Base-by-base conservation (phyloP, 1,140 invertebrate genomes). In the Camponotus pennsylvanicus region DNA sequence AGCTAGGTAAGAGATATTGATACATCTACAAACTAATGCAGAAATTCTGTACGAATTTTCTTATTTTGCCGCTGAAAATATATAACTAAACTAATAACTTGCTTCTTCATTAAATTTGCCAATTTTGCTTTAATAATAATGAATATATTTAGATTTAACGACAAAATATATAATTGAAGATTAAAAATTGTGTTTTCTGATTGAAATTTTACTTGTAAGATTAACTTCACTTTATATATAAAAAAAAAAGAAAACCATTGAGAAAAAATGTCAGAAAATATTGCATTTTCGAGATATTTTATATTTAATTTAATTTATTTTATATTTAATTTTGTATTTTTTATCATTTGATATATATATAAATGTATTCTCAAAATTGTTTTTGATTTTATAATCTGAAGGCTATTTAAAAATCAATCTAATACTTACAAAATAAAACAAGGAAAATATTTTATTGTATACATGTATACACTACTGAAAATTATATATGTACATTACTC, bases 1-100 rank as follows among this genome's bases (percentile, higher is more conserved):
- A 55, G 63, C 85, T 63, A 79, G 91, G 91, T 91, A 85, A 84
- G 42, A 9, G n/a, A 32, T 40, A 32, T n/a, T 52, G 8, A 55
- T 67, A 52, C 3, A 5, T 52, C 9, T 27, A 21, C 15, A 7
- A 49, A 67, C 49, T 49, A 49, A 59, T 59, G 2, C 21, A 57
- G 21, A 13, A 2, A 37, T 75, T 52, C 18, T 73, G 7, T 2
- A 13, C 13, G 4, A 76, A 75, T 59, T 59, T 57, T 75, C 0
- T 75, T 1, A 57, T 2, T 52, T 73, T 15, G 7, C 8, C 27
- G 34, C 18, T 21, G 45, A 1, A 45, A 49, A 42, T 27, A 15
- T 27, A 42, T n/a, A 42, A 67, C 0, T 67, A 67, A 40, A 66
- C 40, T 40, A n/a, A 69, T n/a, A 45, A 27, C 6, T 49, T 70